phyloP scores from a whole-genome alignment of 2,888 invertebrate species.

The Sminthurides aquaticus region DNA sequence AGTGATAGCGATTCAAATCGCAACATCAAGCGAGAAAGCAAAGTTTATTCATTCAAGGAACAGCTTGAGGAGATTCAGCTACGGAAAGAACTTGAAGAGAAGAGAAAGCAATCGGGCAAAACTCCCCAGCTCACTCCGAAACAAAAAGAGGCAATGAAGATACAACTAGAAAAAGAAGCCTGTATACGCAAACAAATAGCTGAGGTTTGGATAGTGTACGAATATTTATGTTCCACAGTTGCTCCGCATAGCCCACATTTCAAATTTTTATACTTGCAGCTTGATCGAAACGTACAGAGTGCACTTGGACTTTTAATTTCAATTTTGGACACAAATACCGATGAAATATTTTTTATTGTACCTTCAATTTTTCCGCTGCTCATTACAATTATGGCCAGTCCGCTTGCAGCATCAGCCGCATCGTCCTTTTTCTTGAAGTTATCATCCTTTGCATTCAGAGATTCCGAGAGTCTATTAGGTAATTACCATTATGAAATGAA shows the following conservation, averaged over 20 bases:
- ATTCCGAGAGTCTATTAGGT: slow-evolving; percentile 11
- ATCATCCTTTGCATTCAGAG: slow-evolving; percentile 53
- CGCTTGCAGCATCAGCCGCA: slow-evolving; percentile 65
- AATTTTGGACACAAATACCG: slow-evolving; percentile 50
- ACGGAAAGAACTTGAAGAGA: slow-evolving; percentile 85
- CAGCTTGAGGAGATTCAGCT: slow-evolving; percentile 90
- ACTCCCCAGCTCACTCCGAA: slow-evolving; percentile 70
- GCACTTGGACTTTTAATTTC: slow-evolving; percentile 46
- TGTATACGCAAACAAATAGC: slow-evolving; percentile 54
- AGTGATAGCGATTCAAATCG: slow-evolving; percentile 26
- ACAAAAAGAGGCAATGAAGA: slow-evolving; percentile 83
- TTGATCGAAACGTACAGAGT: slow-evolving; percentile 45
- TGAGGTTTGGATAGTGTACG: too few relatives aligned
- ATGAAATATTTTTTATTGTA: slow-evolving; percentile 53
- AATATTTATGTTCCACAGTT: too few relatives aligned
- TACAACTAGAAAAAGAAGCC: slow-evolving; percentile 76
- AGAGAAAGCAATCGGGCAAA: slow-evolving; percentile 65
- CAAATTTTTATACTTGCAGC: slow-evolving; percentile 30
- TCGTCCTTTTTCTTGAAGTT: slow-evolving; percentile 58
- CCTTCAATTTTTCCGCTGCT: slow-evolving; percentile 55
- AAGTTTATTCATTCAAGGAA: slow-evolving; percentile 92
- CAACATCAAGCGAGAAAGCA: slow-evolving; percentile 90
- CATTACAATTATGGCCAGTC: slow-evolving; percentile 62
- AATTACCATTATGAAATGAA: too few relatives aligned
- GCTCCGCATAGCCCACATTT: neutral